Percentiles rank a stretch among this genome's conserved stretches.
phyloP scores from a whole-genome alignment of 1,140 invertebrate genomes.

The Lordiphosa collinella region DNA sequence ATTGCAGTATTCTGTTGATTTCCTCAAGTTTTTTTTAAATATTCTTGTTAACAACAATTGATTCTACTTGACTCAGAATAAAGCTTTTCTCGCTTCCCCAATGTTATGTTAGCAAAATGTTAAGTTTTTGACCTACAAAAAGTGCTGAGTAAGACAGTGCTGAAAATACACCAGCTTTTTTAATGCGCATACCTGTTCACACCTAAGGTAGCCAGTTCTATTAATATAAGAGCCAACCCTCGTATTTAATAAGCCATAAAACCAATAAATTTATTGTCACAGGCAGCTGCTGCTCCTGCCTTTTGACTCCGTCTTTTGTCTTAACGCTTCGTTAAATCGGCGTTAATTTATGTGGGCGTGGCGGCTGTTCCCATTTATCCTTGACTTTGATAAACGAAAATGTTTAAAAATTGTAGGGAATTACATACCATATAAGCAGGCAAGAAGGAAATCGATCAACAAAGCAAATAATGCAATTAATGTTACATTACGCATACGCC shows the following conservation, averaged over 20 bases:
- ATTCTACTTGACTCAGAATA: no score
- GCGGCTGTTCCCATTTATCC: neutral
- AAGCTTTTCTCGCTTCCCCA: no score
- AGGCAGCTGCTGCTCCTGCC: conserved; percentile 13
- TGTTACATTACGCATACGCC: conserved; percentile 68
- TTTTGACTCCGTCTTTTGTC: conserved; percentile 19
- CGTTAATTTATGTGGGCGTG: conserved; percentile 72
- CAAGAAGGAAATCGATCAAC: conserved; percentile 58
- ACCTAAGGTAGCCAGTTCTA: no score
- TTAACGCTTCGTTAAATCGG: conserved; percentile 66
- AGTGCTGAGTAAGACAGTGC: no score
- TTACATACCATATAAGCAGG: conserved; percentile 19
- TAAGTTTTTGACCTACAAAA: no score
- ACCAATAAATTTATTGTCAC: conserved; percentile 74
- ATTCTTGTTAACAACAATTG: no score
- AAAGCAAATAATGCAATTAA: conserved; percentile 75
- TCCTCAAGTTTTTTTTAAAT: no score
- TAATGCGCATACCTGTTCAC: no score
- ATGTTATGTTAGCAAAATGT: no score
- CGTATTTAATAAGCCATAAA: conserved; percentile 68
- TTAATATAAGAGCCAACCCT: no score
- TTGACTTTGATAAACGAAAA: conserved; percentile 72
- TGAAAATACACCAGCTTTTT: no score
- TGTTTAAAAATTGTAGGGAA: conserved; percentile 38
- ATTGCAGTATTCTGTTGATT: no score